These are phyloP conservation scores for Melanocharis versteri DNA, from an alignment of 2,113 vertebrate species.

Conservation along the genomic window DNA sequence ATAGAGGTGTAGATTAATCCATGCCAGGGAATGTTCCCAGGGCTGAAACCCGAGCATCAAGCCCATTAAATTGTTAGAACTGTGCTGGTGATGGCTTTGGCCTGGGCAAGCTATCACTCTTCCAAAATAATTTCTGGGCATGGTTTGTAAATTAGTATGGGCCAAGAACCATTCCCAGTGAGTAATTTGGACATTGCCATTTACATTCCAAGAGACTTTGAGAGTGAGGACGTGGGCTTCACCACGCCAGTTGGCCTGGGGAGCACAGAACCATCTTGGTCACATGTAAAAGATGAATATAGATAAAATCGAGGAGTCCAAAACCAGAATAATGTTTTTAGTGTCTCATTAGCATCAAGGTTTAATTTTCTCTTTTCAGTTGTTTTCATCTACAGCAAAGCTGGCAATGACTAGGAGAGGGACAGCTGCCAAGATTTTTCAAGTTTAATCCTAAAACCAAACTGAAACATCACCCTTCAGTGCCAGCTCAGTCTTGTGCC, in stretches of 20 bases:
- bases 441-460: conserved; percentile 27
- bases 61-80: conserved; percentile 2
- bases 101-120: not conserved
- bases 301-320: not conserved
- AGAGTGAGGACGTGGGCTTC: not conserved
- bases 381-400: not conserved
- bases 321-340: not conserved
- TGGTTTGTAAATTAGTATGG: not conserved
- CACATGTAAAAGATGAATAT: not conserved
- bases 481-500: conserved; percentile 7
- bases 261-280: not conserved
- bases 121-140: conserved; percentile 38
- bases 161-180: conserved; percentile 1
- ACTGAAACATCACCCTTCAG: not conserved
- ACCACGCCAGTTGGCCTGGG: not conserved
- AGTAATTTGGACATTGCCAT: not conserved
- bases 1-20: not conserved
- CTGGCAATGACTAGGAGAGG: not conserved
- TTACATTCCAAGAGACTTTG: not conserved
- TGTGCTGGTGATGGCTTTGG: conserved; percentile 13
- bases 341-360: not conserved
- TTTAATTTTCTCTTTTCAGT: not conserved
- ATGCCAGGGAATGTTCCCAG: conserved; percentile 34
- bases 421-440: conserved; percentile 1
- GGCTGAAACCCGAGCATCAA: not conserved